A percentile compares a stretch with the other conserved stretches of the same genome.
Conservation (phyloP, 2,113 vertebrate genomes). For the Emydura subglobosa region DNA sequence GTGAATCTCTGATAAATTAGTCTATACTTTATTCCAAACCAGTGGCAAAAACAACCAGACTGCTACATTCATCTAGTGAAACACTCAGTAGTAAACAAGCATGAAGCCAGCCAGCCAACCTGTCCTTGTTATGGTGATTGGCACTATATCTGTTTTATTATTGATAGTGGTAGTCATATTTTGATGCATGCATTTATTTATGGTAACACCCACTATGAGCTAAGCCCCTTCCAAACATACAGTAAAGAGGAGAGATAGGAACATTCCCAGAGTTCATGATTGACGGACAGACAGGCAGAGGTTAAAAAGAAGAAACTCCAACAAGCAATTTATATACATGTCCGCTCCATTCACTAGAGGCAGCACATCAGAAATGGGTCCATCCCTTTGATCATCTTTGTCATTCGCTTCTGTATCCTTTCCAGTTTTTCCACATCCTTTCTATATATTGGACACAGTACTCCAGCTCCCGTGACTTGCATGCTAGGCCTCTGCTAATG, state of each 20-base stretch:
- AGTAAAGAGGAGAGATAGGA: background rate
- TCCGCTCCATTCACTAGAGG: background rate
- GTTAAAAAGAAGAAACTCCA: background rate
- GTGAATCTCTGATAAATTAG: background rate
- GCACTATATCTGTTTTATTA: background rate
- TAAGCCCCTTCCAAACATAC: background rate
- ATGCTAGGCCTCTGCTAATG: no score
- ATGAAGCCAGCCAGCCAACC: fast-evolving
- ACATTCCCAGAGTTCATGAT: background rate
- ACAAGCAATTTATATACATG: background rate
- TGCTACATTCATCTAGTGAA: background rate
- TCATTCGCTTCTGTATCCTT: background rate
- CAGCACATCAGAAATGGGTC: background rate
- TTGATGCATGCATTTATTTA: background rate
- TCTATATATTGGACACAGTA: background rate
- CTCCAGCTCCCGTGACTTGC: background rate
- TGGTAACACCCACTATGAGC: no score
- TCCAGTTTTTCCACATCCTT: background rate
- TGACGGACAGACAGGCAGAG: background rate
- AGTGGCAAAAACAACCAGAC: background rate
- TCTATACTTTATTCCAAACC: fast-evolving
- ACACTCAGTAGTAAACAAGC: background rate
- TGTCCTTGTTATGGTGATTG: fast-evolving
- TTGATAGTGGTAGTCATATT: background rate
- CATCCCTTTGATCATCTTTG: background rate